Conservation (phyloP, 2,888 invertebrate species). For the Orthosia cruda region DNA sequence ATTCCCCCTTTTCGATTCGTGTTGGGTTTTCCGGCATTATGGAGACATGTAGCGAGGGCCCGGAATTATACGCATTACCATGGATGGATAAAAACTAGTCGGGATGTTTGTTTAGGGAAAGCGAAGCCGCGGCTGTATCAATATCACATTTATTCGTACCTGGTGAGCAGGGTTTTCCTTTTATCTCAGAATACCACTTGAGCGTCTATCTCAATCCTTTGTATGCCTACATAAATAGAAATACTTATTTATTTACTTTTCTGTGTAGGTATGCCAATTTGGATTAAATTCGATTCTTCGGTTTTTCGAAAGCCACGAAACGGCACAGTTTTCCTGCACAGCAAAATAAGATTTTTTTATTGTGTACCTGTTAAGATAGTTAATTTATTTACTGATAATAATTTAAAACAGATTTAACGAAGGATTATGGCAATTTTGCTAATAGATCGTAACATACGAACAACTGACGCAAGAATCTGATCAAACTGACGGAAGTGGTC, state of each 20-base stretch:
- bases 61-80: constrained; percentile 69
- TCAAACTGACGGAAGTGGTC: constrained; percentile 4
- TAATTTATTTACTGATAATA: too few species aligned
- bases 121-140: constrained; percentile 41
- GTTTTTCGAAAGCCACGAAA: background rate
- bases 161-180: constrained; percentile 35
- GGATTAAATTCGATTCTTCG: background rate
- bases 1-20: constrained; percentile 74
- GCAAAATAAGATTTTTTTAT: too few species aligned
- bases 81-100: constrained; percentile 72
- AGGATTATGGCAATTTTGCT: background rate
- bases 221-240: constrained; percentile 28
- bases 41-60: constrained; percentile 58
- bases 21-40: constrained; percentile 58
- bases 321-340: background rate
- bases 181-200: constrained; percentile 25
- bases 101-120: constrained; percentile 64
- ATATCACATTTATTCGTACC: constrained; percentile 40
- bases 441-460: constrained; percentile 1
- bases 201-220: constrained; percentile 4
- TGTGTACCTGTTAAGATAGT: too few species aligned
- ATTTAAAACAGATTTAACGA: too few species aligned
- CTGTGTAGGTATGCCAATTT: background rate
- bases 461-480: background rate
- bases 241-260: constrained; percentile 9